Evolutionary conservation across 2,797 vertebrate species (phyloP), one percentile per base, ranked within the genome.

Genomic region (Todus mexicanus): DNA sequence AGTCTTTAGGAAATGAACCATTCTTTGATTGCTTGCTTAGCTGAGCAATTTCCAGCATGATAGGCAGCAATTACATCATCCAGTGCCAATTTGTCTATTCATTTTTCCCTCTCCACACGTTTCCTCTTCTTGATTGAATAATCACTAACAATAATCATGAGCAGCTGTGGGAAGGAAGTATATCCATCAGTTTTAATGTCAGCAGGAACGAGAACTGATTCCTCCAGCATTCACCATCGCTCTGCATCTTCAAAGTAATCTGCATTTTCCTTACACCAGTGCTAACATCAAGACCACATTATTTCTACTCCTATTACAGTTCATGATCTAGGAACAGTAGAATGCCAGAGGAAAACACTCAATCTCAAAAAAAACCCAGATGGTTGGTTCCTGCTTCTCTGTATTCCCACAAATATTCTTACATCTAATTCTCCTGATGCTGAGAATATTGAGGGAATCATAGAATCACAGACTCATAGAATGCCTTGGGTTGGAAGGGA

Each of bases 151-250:
- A 94, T 94, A 94, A 94, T 94, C 90, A 75, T 87, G 71, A 87
- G 93, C 91, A 96, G 93, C 96, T 97, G 95, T 56, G 79, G 81
- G 93, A 92, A 95, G 88, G 92, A 96, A 96, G 93, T 89, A 15
- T 61, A 92, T 91, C 89, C 89, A 90, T 92, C 47, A 59, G 83
- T 82, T 94, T 94, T 91, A 93, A 92, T 86, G 92, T 90, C 88
- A 92, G 93, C 85, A 91, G 85, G 86, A 91, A 93, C 60, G 77
- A 93, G 79, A 81, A 74, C 88, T 74, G 53, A 87, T 80, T 95
- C 85, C 87, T 80, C 57, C 78, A 60, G 83, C 64, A 43, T 74
- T 87, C 37, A 45, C 90, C 56, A 59, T 27, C 48, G 56, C 43
- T 47, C 81, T 85, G 59, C 65, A 19, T 94, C 86, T 75, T 81